Base-by-base conservation (phyloP, 1,140 invertebrate species). In the Ceratina australensis region DNA sequence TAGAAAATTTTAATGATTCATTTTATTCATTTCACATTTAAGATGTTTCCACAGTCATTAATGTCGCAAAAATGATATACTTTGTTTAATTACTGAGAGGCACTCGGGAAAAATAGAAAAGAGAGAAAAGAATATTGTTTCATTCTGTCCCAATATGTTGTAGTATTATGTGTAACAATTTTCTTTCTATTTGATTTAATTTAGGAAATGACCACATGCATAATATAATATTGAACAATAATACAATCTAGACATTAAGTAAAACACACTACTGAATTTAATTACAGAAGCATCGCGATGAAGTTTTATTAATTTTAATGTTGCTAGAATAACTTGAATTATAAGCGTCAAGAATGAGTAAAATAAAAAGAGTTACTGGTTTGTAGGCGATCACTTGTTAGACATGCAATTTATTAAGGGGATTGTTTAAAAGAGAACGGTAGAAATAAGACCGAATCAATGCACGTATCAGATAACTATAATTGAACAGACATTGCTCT, bases 41-140 rank as follows among this genome's bases (percentile, higher is more conserved):
- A 89, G 65, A 72, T 79, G 85, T 89, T 89, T 86, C 81, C 83
- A 88, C 87, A 82, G 78, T 87, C 84, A 78, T 67, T 10, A 42
- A 42, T 42, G 10, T 10, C 33, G 10, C 33, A 42, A 42, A 42
- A 42, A 42, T 42, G 33, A 42, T 42, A 42, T 42, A 42, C 33
- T 42, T 10, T 33, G 5, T 33, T 33, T 42, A 42, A 42, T 42
- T 84, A 72, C 57, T 26, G 10, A 71, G 67, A 74, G 73, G 52
- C 56, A 78, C 73, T 81, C n/a, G 66, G 64, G 28, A 18, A 10
- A 42, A 42, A 5, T 42, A 42, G 33, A 42, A 42, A 42, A 42
- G 33, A 42, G 0, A 7, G 20, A 60, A 42, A 60, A 18, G 57
- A 73, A 24, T 42, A 65, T 28, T 15, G 22, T 50, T 73, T 57